Evolutionary conservation across 2,797 vertebrate genomes (phyloP).

Genomic region (Falco biarmicus): DNA sequence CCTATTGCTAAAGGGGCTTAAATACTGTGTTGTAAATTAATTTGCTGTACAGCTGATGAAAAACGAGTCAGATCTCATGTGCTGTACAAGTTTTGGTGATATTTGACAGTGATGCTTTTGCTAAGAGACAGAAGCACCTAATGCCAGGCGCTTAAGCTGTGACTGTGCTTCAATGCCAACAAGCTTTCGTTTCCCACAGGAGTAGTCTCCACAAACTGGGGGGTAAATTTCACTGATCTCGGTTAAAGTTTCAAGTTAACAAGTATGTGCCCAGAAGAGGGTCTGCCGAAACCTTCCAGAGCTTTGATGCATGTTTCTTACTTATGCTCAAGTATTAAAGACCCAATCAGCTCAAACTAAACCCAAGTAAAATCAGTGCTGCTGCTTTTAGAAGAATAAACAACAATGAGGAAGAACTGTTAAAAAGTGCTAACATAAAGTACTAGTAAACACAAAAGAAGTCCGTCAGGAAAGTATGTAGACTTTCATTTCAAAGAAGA

Average conservation of each 20-base stretch:
- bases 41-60: neutral
- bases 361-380: neutral
- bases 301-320: neutral
- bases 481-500: neutral
- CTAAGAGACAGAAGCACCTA: neutral
- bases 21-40: constrained; percentile 7
- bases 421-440: neutral
- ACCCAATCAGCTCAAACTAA: neutral
- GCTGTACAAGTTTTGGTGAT: neutral
- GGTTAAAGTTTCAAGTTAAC: neutral
- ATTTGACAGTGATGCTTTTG: neutral
- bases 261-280: neutral
- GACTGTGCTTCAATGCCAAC: neutral
- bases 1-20: neutral
- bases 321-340: neutral
- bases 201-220: rapidly evolving
- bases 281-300: neutral
- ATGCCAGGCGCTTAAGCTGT: neutral
- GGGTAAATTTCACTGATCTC: neutral
- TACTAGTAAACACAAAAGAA: constrained; percentile 1
- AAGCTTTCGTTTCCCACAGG: neutral
- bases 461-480: neutral
- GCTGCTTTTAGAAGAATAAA: neutral
- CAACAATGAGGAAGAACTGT: neutral
- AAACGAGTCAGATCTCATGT: neutral